These are phyloP conservation scores for Halcyon senegalensis DNA, from an alignment of 2,113 vertebrate species.

Conservation along the genomic window DNA sequence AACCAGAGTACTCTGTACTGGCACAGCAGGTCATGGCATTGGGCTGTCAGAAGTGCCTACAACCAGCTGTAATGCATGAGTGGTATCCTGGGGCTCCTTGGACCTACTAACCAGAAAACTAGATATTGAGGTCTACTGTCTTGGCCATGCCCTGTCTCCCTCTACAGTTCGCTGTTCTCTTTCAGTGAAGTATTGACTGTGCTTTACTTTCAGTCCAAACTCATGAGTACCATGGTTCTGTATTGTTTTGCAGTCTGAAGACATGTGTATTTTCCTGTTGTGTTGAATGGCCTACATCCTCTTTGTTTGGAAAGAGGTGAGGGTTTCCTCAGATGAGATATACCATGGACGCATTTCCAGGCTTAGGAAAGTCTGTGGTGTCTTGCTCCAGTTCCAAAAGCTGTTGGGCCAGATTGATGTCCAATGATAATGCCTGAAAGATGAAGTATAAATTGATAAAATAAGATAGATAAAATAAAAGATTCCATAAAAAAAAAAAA, in stretches of 20 bases:
- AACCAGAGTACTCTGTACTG: background rate
- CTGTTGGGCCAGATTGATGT: background rate
- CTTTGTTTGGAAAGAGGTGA: background rate
- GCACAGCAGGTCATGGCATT: background rate
- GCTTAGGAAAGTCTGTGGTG: background rate
- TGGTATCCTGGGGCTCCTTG: background rate
- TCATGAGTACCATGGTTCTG: background rate
- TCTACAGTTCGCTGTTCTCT: background rate
- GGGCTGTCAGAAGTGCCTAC: background rate
- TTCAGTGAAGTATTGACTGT: background rate
- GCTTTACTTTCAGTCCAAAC: background rate
- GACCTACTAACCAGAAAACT: background rate
- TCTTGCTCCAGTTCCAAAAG: background rate
- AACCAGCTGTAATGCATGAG: background rate
- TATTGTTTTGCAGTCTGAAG: background rate
- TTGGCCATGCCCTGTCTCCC: background rate
- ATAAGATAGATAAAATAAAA: too few species aligned
- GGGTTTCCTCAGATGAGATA: background rate
- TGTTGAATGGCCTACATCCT: background rate
- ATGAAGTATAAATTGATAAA: background rate
- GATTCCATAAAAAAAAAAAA: background rate
- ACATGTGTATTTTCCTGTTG: background rate
- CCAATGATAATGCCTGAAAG: background rate
- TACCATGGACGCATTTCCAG: background rate
- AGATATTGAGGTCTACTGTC: background rate